phyloP scores from a whole-genome alignment of 2,888 invertebrate genomes.

The Suillia variegata region DNA sequence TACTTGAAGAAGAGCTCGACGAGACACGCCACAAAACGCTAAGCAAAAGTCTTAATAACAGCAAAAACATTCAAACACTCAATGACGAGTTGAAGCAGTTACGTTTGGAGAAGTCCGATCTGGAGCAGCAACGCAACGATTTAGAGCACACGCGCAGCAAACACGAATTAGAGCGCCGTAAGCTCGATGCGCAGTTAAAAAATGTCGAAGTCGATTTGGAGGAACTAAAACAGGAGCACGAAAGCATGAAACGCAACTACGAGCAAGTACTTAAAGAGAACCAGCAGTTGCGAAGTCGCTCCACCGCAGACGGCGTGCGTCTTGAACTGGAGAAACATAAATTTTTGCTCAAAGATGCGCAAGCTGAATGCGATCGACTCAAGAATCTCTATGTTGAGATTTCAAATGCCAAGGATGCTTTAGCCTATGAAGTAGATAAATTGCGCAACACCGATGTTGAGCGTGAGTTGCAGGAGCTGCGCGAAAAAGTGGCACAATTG shows the following conservation, averaged over 20 bases:
- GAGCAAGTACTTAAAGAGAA: constrained; percentile 48
- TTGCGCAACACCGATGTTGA: constrained; percentile 63
- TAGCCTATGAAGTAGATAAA: constrained; percentile 66
- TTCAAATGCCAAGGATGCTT: constrained; percentile 67
- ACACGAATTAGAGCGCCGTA: constrained; percentile 62
- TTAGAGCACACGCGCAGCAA: constrained; percentile 32
- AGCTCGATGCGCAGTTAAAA: constrained; percentile 63
- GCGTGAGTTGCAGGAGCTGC: constrained; percentile 64
- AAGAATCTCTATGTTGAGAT: constrained; percentile 66
- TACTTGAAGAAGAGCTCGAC: constrained; percentile 57
- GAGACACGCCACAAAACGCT: constrained; percentile 29
- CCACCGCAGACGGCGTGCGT: constrained; percentile 37
- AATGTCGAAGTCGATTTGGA: constrained; percentile 64
- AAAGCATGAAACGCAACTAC: constrained; percentile 43
- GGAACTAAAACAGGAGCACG: constrained; percentile 48
- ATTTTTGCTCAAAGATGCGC: constrained; percentile 64
- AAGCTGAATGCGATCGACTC: constrained; percentile 65
- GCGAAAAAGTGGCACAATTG: constrained; percentile 65
- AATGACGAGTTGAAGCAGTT: constrained; percentile 45
- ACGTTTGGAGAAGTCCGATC: constrained; percentile 54
- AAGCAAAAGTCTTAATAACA: constrained; percentile 16
- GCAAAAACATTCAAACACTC: constrained; percentile 28
- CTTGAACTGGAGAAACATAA: constrained; percentile 64
- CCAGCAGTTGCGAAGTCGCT: constrained; percentile 34
- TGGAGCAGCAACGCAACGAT: constrained; percentile 57